These are phyloP conservation scores for Anoplopoma fimbria DNA, from an alignment of 2,113 vertebrate genomes.

Conservation along the genomic window DNA sequence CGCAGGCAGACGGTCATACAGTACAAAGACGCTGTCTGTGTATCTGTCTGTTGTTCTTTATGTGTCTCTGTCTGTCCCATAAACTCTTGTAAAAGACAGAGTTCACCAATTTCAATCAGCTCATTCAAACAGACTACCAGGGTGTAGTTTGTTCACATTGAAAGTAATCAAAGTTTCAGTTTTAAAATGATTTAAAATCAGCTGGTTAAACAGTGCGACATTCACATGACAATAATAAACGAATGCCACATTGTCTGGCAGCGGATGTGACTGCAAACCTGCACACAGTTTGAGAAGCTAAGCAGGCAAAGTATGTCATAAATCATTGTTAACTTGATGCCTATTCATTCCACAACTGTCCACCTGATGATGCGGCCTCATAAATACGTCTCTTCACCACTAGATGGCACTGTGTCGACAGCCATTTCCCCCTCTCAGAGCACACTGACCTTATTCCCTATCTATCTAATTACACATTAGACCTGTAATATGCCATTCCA, in stretches of 20 bases:
- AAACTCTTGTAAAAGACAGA: background rate
- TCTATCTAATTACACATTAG: conserved; percentile 87
- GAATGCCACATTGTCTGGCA: background rate
- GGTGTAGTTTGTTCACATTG: background rate
- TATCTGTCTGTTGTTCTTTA: background rate
- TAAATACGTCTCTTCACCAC: conserved; percentile 32
- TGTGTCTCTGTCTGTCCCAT: conserved; percentile 10
- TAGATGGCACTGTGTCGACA: conserved; percentile 80
- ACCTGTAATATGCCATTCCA: conserved; percentile 85
- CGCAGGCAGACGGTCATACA: background rate
- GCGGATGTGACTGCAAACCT: conserved; percentile 2
- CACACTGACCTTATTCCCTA: conserved; percentile 81
- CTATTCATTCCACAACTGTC: conserved; percentile 30
- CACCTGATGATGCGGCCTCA: conserved; percentile 22
- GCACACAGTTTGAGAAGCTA: conserved; percentile 8
- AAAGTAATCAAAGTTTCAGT: background rate
- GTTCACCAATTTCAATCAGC: background rate
- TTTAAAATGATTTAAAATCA: conserved; percentile 14
- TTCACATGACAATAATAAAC: background rate
- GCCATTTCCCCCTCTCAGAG: conserved; percentile 56
- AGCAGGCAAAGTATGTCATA: conserved; percentile 47
- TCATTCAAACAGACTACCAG: background rate
- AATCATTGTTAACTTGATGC: conserved; percentile 63
- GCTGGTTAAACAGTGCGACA: background rate
- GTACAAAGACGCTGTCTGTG: background rate